These are phyloP conservation scores for Carpatolechia fugitivella DNA, from an alignment of 2,888 invertebrate species.

Conservation along the genomic window DNA sequence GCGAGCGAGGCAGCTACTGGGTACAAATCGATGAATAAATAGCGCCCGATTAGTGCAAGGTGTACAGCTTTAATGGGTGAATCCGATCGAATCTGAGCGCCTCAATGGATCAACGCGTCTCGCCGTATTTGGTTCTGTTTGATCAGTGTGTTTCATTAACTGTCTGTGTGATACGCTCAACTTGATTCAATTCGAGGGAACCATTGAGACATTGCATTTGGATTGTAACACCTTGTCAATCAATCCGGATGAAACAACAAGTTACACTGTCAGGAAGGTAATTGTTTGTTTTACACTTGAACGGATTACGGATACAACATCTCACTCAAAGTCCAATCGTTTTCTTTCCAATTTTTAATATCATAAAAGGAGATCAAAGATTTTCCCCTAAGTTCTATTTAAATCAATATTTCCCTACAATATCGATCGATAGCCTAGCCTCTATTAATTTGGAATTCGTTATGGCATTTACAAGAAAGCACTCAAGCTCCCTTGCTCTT, in stretches of 20 bases:
- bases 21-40: slow-evolving; percentile 74
- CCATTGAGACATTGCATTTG: background rate
- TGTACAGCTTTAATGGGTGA: slow-evolving; percentile 58
- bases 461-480: slow-evolving; percentile 40
- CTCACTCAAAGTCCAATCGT: too few relatives aligned
- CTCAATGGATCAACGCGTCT: slow-evolving; percentile 54
- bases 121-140: slow-evolving; percentile 52
- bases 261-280: background rate
- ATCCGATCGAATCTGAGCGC: slow-evolving; percentile 52
- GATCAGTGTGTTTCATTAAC: slow-evolving; percentile 48
- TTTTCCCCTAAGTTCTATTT: background rate
- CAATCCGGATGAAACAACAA: background rate
- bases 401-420: background rate
- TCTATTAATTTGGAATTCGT: slow-evolving; percentile 16
- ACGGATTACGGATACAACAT: too few relatives aligned
- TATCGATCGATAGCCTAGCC: background rate
- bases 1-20: slow-evolving; percentile 58
- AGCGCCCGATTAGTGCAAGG: slow-evolving; percentile 64
- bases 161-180: slow-evolving; percentile 32
- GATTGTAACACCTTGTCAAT: background rate
- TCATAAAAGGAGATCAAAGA: too few relatives aligned
- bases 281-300: too few relatives aligned
- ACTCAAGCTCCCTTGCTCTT: slow-evolving; percentile 50
- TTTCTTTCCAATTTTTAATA: too few relatives aligned
- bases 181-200: slow-evolving; percentile 23